A percentile compares a stretch with the other conserved stretches of the same genome.
These are phyloP conservation scores for Drosophila virilis DNA, from an alignment of 1,140 invertebrate species.

Conservation along the genomic window DNA sequence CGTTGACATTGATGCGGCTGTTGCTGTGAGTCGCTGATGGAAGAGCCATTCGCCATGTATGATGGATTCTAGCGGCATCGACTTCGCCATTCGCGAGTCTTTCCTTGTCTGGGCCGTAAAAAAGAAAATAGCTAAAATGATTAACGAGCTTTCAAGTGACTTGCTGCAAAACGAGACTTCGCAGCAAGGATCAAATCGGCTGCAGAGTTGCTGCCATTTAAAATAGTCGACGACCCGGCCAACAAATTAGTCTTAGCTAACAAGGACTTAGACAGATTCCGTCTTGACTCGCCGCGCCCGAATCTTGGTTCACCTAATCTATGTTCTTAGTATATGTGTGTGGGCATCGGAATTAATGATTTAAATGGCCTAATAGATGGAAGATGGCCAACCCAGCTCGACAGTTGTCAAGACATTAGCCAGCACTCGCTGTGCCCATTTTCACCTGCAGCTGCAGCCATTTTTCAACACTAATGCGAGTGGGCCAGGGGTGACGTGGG, in stretches of 20 bases:
- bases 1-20: conserved; percentile 76
- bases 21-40: conserved; percentile 52
- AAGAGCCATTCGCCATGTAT: conserved; percentile 54
- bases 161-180: conserved; percentile 64
- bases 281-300: conserved; percentile 5
- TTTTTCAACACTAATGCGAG: conserved; percentile 69
- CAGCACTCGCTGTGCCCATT: conserved; percentile 75
- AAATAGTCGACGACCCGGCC: conserved; percentile 45
- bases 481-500: neutral
- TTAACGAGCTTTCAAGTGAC: conserved; percentile 83
- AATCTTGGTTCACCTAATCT: neutral
- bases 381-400: conserved; percentile 19
- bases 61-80: conserved; percentile 70
- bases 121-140: conserved; percentile 70
- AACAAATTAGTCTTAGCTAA: conserved; percentile 73
- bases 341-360: conserved; percentile 75
- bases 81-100: conserved; percentile 26
- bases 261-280: conserved; percentile 33
- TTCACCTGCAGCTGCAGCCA: conserved; percentile 75
- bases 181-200: conserved; percentile 57
- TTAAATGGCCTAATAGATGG: conserved; percentile 55
- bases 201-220: neutral
- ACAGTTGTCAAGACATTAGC: conserved; percentile 73
- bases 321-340: conserved; percentile 48
- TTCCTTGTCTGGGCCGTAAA: conserved; percentile 28